Evolutionary conservation across 2,113 vertebrate species (phyloP), one percentile per base, ranked within the genome.

Genomic region (Phodopus roborovskii): DNA sequence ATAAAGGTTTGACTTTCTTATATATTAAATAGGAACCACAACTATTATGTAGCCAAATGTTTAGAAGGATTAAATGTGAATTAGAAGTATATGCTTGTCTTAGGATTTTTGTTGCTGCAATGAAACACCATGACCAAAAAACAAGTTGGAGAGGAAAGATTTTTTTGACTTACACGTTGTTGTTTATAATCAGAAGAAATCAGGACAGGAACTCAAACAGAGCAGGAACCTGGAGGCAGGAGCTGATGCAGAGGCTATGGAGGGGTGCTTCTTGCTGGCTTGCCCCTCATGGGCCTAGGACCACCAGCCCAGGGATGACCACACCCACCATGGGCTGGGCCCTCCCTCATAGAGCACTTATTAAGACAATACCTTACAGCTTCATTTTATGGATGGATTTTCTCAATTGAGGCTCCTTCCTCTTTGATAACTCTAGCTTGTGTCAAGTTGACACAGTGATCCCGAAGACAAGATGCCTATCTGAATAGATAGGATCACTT

Each of bases 1-100:
- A 22, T 64, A 45, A 53, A 62, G 4, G 56, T 33, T 91, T 91
- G 71, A 11, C 66, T 96, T 94, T 86, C 60, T 94, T 87, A 60
- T 39, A 71, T 92, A 4, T 88, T 91, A 85, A 82, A 66, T 81
- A 39, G 30, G 53, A 28, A n/a, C 77, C 24, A 39, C 36, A 79
- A 53, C 78, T 79, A 20, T 84, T 64, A 15, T 3, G 0, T 79
- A 88, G 68, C 50, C 45, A 53, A 33, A 15, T 68, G 83, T 12
- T 81, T 45, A 53, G 50, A 48, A 64, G 19, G 50, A 70, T 73
- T 91, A 92, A 87, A 42, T 89, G 50, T 81, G 24, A 70, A 84
- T 78, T 36, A 66, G 66, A 48, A 90, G 6, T 85, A 22, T 7
- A 2, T 58, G 75, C 19, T 22, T 39, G 36, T 11, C 19, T 39